These are phyloP conservation scores for Isurus oxyrinchus DNA, from an alignment of 2,113 vertebrate species.

Conservation along the genomic window DNA sequence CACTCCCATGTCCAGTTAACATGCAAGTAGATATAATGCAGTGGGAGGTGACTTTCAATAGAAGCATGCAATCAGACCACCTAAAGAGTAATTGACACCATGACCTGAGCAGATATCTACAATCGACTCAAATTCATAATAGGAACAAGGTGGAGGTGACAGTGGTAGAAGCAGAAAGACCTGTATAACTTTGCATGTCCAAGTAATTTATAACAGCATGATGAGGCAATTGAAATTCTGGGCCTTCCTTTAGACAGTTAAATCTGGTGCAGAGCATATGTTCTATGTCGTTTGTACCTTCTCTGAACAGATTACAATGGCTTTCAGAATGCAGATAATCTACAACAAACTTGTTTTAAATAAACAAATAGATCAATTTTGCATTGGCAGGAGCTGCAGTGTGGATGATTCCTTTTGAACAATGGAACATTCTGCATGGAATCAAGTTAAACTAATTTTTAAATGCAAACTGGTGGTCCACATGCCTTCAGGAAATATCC, in stretches of 20 bases:
- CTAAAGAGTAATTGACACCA: background rate
- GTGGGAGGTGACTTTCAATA: background rate
- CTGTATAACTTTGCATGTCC: background rate
- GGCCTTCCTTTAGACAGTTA: background rate
- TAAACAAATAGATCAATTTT: background rate
- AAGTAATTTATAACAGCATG: background rate
- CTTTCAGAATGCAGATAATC: background rate
- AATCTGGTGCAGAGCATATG: background rate
- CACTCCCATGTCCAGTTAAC: background rate
- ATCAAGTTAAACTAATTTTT: background rate
- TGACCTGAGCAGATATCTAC: background rate
- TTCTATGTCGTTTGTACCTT: background rate
- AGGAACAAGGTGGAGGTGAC: background rate
- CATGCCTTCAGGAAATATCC: background rate
- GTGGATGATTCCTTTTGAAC: background rate
- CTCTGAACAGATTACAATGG: background rate
- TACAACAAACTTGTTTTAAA: background rate
- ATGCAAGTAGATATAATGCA: background rate
- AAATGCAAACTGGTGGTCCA: background rate
- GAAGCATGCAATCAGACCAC: too few relatives aligned
- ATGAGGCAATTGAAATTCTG: too few relatives aligned
- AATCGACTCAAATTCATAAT: background rate
- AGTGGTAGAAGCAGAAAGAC: background rate
- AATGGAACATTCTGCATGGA: background rate
- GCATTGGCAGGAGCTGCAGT: background rate